Conservation (phyloP, 2,888 invertebrate genomes). For the Ditylenchus weischeri region DNA sequence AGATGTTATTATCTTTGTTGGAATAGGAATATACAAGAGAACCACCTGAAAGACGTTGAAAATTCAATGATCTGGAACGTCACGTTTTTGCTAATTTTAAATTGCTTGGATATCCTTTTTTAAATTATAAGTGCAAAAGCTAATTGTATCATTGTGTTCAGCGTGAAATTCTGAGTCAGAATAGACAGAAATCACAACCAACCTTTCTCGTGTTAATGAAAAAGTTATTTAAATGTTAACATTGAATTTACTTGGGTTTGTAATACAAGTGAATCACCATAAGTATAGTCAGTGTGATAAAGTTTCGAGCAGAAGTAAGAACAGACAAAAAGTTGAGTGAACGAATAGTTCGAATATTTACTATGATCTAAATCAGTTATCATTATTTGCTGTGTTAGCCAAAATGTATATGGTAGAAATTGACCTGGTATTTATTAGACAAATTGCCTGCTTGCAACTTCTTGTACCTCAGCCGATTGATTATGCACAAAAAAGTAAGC, state of each 20-base stretch:
- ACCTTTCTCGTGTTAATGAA: too few species aligned
- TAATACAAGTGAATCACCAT: background rate
- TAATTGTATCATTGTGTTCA: too few species aligned
- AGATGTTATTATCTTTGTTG: too few species aligned
- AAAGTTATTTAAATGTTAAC: too few species aligned
- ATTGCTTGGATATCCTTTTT: too few species aligned
- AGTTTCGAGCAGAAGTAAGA: constrained; percentile 12
- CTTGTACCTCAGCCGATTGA: background rate
- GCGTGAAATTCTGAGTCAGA: too few species aligned
- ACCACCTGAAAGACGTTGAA: too few species aligned
- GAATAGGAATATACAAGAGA: too few species aligned
- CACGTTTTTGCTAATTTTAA: too few species aligned
- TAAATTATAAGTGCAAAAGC: too few species aligned
- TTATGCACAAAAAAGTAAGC: background rate
- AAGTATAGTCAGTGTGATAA: constrained; percentile 13
- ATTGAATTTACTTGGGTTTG: constrained; percentile 3
- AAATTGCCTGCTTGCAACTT: background rate
- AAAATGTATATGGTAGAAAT: background rate
- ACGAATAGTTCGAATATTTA: constrained; percentile 15
- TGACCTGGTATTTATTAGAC: background rate
- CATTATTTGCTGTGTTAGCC: background rate
- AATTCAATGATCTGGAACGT: too few species aligned
- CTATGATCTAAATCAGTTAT: constrained; percentile 2
- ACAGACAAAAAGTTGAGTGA: constrained; percentile 8
- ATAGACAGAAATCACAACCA: too few species aligned